Percentiles rank a stretch among this genome's conserved stretches.
Conservation (phyloP, 2,888 invertebrate genomes). For the Macaria notata region DNA sequence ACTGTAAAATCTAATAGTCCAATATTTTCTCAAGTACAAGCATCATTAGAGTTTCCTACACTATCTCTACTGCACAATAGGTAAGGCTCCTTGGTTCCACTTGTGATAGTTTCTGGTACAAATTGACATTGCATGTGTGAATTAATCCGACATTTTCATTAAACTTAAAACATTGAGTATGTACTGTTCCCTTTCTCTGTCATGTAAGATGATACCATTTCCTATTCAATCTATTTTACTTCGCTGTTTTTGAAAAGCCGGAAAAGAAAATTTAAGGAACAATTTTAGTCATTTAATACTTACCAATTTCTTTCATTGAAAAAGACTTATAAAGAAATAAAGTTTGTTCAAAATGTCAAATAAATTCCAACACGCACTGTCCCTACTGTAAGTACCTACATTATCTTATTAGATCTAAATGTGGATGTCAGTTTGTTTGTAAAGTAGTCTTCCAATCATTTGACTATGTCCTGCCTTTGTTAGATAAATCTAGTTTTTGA, state of each 20-base stretch:
- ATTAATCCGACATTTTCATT: too few relatives aligned
- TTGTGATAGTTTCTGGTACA: constrained; percentile 41
- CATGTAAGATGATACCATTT: too few relatives aligned
- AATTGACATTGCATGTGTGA: constrained; percentile 29
- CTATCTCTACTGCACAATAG: constrained; percentile 62
- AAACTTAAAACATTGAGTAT: too few relatives aligned
- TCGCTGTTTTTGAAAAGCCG: too few relatives aligned
- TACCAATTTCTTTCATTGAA: too few relatives aligned
- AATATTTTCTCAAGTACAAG: constrained; percentile 66
- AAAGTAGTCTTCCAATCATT: constrained; percentile 69
- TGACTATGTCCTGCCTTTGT: constrained; percentile 41
- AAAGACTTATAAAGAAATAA: too few relatives aligned
- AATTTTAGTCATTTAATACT: too few relatives aligned
- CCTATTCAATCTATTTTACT: too few relatives aligned
- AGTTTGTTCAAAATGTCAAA: too few relatives aligned
- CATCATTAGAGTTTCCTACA: constrained; percentile 56
- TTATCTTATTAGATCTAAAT: constrained; percentile 42
- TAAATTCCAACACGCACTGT: too few relatives aligned
- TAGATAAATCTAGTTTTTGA: constrained; percentile 25
- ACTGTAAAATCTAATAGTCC: constrained; percentile 62
- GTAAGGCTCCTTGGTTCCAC: constrained; percentile 39
- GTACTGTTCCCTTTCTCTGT: too few relatives aligned
- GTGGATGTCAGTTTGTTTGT: constrained; percentile 44
- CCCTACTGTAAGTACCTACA: not conserved
- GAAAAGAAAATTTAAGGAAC: too few relatives aligned